Percentiles rank a stretch among this genome's conserved stretches.
Conservation (phyloP, 92 coral and sea anemone genomes). For the Parazoanthus darwini region DNA sequence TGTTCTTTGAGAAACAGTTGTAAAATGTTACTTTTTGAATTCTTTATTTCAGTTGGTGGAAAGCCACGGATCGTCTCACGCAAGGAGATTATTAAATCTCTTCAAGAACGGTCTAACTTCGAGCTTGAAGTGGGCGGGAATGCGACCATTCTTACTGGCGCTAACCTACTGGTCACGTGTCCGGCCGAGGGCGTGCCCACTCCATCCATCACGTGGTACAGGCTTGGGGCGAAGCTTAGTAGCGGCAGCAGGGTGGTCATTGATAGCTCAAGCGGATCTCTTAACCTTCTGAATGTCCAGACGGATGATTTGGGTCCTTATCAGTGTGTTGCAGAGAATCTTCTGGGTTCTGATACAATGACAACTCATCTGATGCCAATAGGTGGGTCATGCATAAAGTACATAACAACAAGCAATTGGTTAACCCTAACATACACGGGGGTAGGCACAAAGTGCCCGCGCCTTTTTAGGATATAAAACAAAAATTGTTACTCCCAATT, state of each 20-base stretch:
- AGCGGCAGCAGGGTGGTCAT: constrained; percentile 28
- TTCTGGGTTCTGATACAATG: constrained; percentile 53
- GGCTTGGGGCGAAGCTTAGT: constrained; percentile 40
- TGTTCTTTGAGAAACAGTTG: no score
- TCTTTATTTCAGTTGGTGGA: constrained; percentile 42
- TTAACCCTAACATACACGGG: no score
- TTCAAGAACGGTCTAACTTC: constrained; percentile 39
- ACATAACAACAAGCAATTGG: neutral
- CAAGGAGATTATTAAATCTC: constrained; percentile 4
- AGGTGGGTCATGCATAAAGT: constrained; percentile 46
- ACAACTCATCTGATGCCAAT: constrained; percentile 48
- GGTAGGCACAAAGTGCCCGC: no score
- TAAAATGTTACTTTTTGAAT: neutral
- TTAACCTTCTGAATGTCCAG: constrained; percentile 37
- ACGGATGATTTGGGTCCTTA: constrained; percentile 43
- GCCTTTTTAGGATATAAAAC: no score
- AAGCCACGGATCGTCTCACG: constrained; percentile 51
- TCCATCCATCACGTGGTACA: constrained; percentile 71
- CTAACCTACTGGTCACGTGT: constrained; percentile 58
- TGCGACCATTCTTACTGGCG: constrained; percentile 50
- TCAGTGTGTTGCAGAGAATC: constrained; percentile 56
- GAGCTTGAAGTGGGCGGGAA: constrained; percentile 52
- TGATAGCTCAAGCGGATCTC: constrained; percentile 44
- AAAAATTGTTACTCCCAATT: no score
- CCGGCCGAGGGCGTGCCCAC: constrained; percentile 70